Evolutionary conservation across 2,797 vertebrate genomes (phyloP).

Genomic region (Anabacerthia variegaticeps): DNA sequence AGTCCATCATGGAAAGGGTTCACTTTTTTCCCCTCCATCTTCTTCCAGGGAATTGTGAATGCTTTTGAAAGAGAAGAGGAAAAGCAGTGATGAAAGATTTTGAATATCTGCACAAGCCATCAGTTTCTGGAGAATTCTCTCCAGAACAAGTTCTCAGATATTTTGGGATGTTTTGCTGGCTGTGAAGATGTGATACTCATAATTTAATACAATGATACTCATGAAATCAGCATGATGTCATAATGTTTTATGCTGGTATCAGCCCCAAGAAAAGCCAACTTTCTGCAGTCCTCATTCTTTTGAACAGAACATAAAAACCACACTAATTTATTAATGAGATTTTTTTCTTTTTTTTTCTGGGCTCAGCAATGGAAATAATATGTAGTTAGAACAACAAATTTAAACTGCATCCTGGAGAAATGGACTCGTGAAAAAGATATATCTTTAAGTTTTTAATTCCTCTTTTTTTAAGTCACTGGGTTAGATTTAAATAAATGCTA

Average conservation of each 20-base stretch:
- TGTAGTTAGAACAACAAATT: not conserved
- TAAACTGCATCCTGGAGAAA: not conserved
- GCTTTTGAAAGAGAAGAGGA: not conserved
- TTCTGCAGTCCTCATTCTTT: not conserved
- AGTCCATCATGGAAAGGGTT: not conserved
- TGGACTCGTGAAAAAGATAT: not conserved
- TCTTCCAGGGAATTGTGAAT: not conserved
- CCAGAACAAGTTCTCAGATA: not conserved
- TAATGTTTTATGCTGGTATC: not conserved
- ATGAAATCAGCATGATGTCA: not conserved
- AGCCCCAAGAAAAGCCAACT: not conserved
- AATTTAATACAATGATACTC: not conserved
- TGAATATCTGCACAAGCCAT: not conserved
- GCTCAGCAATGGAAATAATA: not conserved
- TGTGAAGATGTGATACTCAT: not conserved
- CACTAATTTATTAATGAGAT: not conserved
- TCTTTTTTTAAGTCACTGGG: not conserved
- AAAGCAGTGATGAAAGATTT: not conserved
- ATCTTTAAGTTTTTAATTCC: not conserved
- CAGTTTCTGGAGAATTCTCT: not conserved
- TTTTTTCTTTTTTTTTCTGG: not conserved
- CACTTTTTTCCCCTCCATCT: rapidly evolving
- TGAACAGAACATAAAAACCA: not conserved
- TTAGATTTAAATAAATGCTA: not conserved
- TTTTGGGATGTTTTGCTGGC: not conserved